These are phyloP conservation scores for Aptenodytes patagonicus DNA, from an alignment of 2,113 vertebrate genomes.

Conservation along the genomic window DNA sequence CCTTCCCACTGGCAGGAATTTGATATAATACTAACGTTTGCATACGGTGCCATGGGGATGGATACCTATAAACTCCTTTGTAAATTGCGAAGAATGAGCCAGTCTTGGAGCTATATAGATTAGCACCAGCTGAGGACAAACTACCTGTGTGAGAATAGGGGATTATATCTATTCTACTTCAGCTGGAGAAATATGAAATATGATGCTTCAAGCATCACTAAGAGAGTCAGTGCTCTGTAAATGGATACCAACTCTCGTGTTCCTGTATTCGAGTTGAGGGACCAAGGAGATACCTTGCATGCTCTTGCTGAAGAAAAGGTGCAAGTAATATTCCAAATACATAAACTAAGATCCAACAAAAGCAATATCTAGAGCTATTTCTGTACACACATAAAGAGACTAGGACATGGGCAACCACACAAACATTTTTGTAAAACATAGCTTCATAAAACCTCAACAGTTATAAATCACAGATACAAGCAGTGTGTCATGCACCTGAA, in stretches of 20 bases:
- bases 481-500: not conserved
- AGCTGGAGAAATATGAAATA: not conserved
- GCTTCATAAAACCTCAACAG: not conserved
- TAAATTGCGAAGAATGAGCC: not conserved
- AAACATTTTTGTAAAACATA: not conserved
- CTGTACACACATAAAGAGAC: not conserved
- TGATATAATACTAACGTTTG: not conserved
- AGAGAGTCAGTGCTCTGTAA: not conserved
- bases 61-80: not conserved
- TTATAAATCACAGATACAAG: not conserved
- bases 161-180: not conserved
- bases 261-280: rapidly evolving
- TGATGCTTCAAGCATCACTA: not conserved
- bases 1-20: not conserved
- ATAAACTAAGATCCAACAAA: not conserved
- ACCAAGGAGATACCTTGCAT: not conserved
- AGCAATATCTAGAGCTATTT: not conserved
- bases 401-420: too few species aligned
- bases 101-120: not conserved
- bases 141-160: not conserved
- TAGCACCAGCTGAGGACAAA: not conserved
- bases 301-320: not conserved
- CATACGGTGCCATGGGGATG: rapidly evolving
- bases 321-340: not conserved
- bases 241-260: not conserved